phyloP scores from a whole-genome alignment of 2,888 invertebrate genomes.

The Odontomyia ornata region DNA sequence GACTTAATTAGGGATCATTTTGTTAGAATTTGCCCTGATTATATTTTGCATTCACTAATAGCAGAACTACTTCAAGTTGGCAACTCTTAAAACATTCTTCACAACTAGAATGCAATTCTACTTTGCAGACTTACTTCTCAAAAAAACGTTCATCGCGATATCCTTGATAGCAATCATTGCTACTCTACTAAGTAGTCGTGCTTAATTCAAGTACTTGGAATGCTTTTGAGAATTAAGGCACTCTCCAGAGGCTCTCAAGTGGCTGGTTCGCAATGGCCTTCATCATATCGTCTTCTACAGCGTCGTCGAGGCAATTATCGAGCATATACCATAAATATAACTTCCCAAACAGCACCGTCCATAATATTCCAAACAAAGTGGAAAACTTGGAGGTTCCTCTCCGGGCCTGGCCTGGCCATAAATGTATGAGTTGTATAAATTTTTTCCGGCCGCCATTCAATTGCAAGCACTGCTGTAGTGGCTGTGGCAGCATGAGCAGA shows the following conservation, averaged over 20 bases:
- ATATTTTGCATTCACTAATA: too few relatives aligned
- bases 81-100: not conserved
- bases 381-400: slow-evolving; percentile 9
- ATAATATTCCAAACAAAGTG: not conserved
- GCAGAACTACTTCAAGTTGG: too few relatives aligned
- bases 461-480: too few relatives aligned
- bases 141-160: not conserved
- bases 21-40: too few relatives aligned
- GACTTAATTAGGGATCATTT: too few relatives aligned
- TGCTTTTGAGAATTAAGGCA: slow-evolving; percentile 8
- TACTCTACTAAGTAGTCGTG: slow-evolving; percentile 12
- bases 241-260: not conserved
- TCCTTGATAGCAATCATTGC: slow-evolving; percentile 11
- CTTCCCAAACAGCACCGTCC: not conserved
- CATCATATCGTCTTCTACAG: not conserved
- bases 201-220: slow-evolving; percentile 8
- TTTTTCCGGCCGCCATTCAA: slow-evolving; percentile 1
- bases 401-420: not conserved
- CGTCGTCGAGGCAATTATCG: not conserved
- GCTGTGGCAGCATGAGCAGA: not conserved
- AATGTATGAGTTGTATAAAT: not conserved
- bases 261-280: not conserved
- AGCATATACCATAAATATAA: slow-evolving; percentile 5
- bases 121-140: not conserved
- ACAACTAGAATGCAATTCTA: not conserved